Evolutionary conservation across 2,888 invertebrate genomes (phyloP).

Genomic region (Nysson spinosus): DNA sequence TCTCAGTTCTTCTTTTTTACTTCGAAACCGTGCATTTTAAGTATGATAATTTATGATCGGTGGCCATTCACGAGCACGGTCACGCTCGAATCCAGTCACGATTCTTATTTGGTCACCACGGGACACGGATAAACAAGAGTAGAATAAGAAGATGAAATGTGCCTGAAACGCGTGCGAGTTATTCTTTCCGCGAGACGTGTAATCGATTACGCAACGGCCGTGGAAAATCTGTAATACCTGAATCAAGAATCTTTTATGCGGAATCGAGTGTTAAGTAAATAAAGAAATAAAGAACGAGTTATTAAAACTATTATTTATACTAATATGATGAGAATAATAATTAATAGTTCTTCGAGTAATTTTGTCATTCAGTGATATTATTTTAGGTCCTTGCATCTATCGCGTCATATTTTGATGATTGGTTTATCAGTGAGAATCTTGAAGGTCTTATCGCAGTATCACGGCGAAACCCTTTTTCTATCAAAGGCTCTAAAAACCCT

Average conservation of each 20-base stretch:
- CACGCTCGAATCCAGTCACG: conserved; percentile 39
- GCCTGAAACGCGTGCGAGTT: conserved; percentile 26
- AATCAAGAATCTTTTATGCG: no score
- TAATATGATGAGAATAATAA: no score
- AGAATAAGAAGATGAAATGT: conserved; percentile 41
- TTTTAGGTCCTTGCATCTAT: no score
- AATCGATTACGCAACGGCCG: conserved; percentile 50
- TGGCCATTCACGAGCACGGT: conserved; percentile 31
- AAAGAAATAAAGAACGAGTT: no score
- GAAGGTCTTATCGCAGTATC: no score
- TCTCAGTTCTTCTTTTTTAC: conserved; percentile 9
- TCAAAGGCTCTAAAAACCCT: conserved; percentile 32
- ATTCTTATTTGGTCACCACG: conserved; percentile 32
- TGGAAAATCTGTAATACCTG: conserved; percentile 22
- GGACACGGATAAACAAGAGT: conserved; percentile 36
- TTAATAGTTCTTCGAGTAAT: no score
- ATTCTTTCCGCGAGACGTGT: conserved; percentile 22
- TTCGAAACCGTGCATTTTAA: conserved; percentile 25
- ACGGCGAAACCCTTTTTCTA: conserved; percentile 53
- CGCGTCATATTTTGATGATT: no score
- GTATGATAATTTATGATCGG: conserved; percentile 59
- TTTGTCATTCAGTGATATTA: no score
- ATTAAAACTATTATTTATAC: no score
- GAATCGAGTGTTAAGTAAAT: no score
- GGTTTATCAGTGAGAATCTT: no score